Percentiles rank a stretch among this genome's conserved stretches.
phyloP scores from a whole-genome alignment of 1,140 invertebrate genomes.

The Procambarus clarkii region DNA sequence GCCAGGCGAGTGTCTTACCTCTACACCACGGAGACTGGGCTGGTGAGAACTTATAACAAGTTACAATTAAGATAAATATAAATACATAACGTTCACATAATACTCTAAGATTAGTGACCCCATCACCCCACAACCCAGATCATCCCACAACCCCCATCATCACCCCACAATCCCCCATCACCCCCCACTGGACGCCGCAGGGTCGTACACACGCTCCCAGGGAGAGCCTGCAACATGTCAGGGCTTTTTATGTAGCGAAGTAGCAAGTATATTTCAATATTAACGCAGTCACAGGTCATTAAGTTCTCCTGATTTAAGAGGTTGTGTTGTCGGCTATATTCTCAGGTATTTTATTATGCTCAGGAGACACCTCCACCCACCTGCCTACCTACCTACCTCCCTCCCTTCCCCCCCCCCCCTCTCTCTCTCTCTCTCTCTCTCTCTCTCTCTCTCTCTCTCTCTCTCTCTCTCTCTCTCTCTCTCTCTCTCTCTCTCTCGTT shows the following conservation, averaged over 20 bases:
- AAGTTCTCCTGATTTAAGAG: conserved; percentile 43
- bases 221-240: neutral
- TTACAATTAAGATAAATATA: too few relatives aligned
- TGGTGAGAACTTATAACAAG: too few relatives aligned
- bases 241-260: conserved; percentile 39
- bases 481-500: neutral
- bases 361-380: neutral
- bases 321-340: conserved; percentile 43
- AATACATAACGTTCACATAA: too few relatives aligned
- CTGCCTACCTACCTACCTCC: too few relatives aligned
- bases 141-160: too few relatives aligned
- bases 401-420: neutral
- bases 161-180: neutral
- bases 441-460: neutral
- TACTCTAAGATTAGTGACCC: too few relatives aligned
- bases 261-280: conserved; percentile 51
- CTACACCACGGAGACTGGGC: too few relatives aligned
- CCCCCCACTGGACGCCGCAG: neutral
- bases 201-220: neutral
- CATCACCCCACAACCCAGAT: too few relatives aligned
- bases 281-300: conserved; percentile 60
- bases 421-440: neutral
- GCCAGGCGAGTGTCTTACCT: too few relatives aligned
- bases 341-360: conserved; percentile 20
- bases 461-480: neutral